A percentile compares a stretch with the other conserved stretches of the same genome.
Evolutionary conservation across 2,797 vertebrate genomes (phyloP).

Genomic region (Pseudopleuronectes americanus): DNA sequence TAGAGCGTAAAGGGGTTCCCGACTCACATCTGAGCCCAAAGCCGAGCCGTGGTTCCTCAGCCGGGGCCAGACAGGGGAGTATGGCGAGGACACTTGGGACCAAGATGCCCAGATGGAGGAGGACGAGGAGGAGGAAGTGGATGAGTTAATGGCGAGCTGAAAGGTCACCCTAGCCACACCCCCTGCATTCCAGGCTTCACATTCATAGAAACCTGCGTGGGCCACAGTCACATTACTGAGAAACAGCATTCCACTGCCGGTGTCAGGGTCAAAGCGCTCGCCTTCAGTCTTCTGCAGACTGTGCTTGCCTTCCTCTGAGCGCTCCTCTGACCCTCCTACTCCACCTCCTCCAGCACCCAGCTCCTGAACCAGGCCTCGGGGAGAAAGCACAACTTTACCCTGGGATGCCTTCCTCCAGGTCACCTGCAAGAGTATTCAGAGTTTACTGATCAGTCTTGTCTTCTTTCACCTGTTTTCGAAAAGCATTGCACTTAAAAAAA

Average conservation of each 20-base stretch:
- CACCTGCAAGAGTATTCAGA: conserved; percentile 71
- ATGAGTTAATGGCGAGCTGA: conserved; percentile 88
- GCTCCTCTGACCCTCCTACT: conserved; percentile 37
- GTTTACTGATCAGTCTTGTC: not conserved
- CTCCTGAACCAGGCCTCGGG: conserved; percentile 81
- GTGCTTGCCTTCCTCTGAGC: conserved; percentile 58
- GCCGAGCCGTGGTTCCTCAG: conserved; percentile 70
- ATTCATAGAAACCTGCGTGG: conserved; percentile 91
- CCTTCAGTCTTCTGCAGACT: conserved; percentile 70
- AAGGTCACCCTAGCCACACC: conserved; percentile 88
- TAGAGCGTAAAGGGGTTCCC: conserved; percentile 84
- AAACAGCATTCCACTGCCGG: conserved; percentile 91
- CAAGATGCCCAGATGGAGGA: conserved; percentile 85
- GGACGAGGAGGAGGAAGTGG: conserved; percentile 80
- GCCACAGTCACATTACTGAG: conserved; percentile 90
- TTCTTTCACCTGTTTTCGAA: too few relatives aligned
- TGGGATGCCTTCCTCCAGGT: conserved; percentile 90
- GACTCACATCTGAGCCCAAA: conserved; percentile 80
- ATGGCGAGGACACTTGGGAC: conserved; percentile 67
- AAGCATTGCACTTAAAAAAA: too few relatives aligned
- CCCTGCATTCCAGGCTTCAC: conserved; percentile 91
- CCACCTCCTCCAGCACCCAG: conserved; percentile 64
- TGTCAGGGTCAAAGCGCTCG: conserved; percentile 86
- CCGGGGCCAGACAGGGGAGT: conserved; percentile 70
- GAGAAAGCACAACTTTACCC: conserved; percentile 78